A percentile compares a stretch with the other conserved stretches of the same genome.
These are phyloP conservation scores for Pterocles orientalis DNA, from an alignment of 2,113 vertebrate species.

Conservation along the genomic window DNA sequence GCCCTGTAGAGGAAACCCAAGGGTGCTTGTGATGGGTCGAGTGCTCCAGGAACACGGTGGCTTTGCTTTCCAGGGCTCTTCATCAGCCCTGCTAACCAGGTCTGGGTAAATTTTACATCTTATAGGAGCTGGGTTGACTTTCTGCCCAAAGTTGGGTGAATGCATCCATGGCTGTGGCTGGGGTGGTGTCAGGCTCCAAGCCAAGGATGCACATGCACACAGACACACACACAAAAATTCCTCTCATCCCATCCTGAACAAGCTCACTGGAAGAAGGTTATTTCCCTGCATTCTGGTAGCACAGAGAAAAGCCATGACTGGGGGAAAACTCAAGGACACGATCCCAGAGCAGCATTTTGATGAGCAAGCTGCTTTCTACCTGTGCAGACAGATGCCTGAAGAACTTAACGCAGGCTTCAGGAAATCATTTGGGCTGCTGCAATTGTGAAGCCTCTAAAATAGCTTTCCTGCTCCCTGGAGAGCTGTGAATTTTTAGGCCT, in stretches of 20 bases:
- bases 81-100: not conserved
- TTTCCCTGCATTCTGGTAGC: not conserved
- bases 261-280: not conserved
- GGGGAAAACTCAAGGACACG: not conserved
- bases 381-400: not conserved
- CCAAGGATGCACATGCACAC: not conserved
- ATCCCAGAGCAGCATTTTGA: not conserved
- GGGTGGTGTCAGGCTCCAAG: not conserved
- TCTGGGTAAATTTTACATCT: not conserved
- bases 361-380: not conserved
- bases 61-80: not conserved
- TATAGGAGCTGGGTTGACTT: not conserved
- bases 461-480: not conserved
- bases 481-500: not conserved
- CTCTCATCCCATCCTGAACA: not conserved
- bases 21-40: not conserved
- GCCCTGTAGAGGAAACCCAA: not conserved
- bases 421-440: not conserved
- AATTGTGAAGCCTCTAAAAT: constrained; percentile 3
- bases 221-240: too few species aligned
- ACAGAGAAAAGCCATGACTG: fast-evolving
- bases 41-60: not conserved
- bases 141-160: not conserved
- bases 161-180: fast-evolving
- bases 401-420: not conserved